Evolutionary conservation across 2,888 invertebrate genomes (phyloP), one percentile per base, ranked within the genome.

Genomic region (Microplitis manilae): DNA sequence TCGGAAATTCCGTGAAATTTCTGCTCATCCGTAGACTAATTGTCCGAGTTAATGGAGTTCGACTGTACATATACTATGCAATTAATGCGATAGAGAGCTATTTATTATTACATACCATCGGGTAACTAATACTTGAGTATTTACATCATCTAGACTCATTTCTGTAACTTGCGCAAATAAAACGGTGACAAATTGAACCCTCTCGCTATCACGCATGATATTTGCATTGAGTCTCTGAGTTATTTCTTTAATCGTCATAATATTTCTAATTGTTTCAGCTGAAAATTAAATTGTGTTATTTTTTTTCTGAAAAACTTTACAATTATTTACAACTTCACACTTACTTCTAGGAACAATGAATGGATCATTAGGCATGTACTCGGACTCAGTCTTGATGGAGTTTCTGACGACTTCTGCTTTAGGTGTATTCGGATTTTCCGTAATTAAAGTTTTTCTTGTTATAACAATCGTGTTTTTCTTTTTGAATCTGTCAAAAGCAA

Each of bases 371-470:
- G 86, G 85, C 65, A 81, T 71, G 8, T 82, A 78, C 6, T 87
- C 85, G 6, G 83, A 79, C 74, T 81, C 83, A 9, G 74, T 79
- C 1, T 80, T 71, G 39, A 85, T 77, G 0, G 83, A 79, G 17
- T 79, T 78, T 39, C 92, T 89, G 77, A 95, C 87, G 1, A 90
- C 88, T 77, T 92, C 90, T 0, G 93, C 92, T 85, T 96, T 94
- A 0, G 92, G 90, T 1, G 93, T 92, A 78, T 93, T 90, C 0
- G 96, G 96, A 90, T 96, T 93, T 86, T 95, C 95, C 2, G 94
- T 95, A 78, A 96, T 90, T 30, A 96, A 90, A 5, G 93, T 93
- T 79, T 87, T 89, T 59, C 85, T 84, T 6, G 80, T 89, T 76
- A 88, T 84, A 1, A 84, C 83, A 13, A 89, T 67, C 0, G 72